phyloP scores from a whole-genome alignment of 2,113 vertebrate species.

The Alexandromys fortis region DNA sequence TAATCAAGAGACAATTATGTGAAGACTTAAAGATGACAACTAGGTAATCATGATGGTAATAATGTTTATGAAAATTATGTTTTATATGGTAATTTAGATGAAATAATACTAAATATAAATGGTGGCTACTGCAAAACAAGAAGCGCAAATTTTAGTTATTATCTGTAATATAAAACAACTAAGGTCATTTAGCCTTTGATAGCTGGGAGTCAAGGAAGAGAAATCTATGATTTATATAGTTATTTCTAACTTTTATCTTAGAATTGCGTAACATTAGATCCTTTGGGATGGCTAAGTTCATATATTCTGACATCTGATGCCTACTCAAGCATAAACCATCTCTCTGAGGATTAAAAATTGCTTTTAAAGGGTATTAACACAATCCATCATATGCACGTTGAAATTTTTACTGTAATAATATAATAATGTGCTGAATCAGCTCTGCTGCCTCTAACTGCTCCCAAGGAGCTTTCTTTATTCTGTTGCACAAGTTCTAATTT shows the following conservation, averaged over 20 bases:
- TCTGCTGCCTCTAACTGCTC: slow-evolving; percentile 31
- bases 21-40: background rate
- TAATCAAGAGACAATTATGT: slow-evolving; percentile 4
- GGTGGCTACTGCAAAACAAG: background rate
- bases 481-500: slow-evolving; percentile 50
- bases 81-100: background rate
- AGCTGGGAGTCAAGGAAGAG: background rate
- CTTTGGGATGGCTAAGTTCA: slow-evolving; percentile 28
- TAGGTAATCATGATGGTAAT: slow-evolving; percentile 8
- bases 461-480: slow-evolving; percentile 50
- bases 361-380: slow-evolving; percentile 60
- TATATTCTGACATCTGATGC: slow-evolving; percentile 16
- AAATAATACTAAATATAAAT: slow-evolving; percentile 25
- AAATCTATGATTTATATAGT: background rate
- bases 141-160: background rate
- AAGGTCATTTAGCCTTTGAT: background rate
- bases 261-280: background rate
- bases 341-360: slow-evolving; percentile 65
- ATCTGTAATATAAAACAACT: background rate
- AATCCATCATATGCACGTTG: slow-evolving; percentile 64
- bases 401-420: slow-evolving; percentile 5
- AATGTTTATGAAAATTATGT: background rate
- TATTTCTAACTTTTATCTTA: slow-evolving; percentile 1
- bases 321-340: slow-evolving; percentile 30
- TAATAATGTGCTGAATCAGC: slow-evolving; percentile 56